phyloP scores from a whole-genome alignment of 2,888 invertebrate genomes.

The Hyposoter didymator region DNA sequence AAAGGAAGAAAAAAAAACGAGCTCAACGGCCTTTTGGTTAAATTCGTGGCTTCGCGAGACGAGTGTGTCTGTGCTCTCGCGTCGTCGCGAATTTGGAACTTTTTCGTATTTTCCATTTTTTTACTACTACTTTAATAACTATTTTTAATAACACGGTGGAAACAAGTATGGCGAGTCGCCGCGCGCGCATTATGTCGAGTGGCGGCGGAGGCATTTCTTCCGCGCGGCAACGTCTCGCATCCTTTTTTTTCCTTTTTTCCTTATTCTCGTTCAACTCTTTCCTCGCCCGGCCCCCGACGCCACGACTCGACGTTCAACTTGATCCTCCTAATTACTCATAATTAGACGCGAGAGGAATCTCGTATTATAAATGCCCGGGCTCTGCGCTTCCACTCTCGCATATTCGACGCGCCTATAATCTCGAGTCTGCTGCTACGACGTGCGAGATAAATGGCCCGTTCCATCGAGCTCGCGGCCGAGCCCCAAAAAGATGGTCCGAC shows the following conservation, averaged over 20 bases:
- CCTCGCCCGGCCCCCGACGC: neutral
- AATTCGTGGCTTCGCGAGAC: constrained; percentile 38
- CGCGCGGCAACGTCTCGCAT: neutral
- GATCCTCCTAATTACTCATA: constrained; percentile 65
- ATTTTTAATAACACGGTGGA: neutral
- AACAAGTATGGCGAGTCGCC: neutral
- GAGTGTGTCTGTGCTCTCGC: constrained; percentile 32
- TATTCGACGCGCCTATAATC: neutral
- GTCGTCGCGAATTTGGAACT: constrained; percentile 54
- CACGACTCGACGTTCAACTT: constrained; percentile 25
- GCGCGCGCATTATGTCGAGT: neutral
- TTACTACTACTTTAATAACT: neutral
- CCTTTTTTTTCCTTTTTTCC: neutral
- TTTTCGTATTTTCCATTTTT: constrained; percentile 4
- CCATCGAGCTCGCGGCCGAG: neutral
- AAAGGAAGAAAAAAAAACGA: neutral
- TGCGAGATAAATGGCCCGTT: neutral
- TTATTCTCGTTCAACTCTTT: constrained; percentile 34
- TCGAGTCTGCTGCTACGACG: neutral
- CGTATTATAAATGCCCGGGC: constrained; percentile 41
- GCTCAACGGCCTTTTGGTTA: neutral
- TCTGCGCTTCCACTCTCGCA: neutral
- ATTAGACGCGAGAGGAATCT: constrained; percentile 58
- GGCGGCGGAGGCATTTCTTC: neutral
- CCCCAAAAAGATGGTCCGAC: no score